Evolutionary conservation across 2,113 vertebrate species (phyloP).

Genomic region (Dryoscopus gambensis): DNA sequence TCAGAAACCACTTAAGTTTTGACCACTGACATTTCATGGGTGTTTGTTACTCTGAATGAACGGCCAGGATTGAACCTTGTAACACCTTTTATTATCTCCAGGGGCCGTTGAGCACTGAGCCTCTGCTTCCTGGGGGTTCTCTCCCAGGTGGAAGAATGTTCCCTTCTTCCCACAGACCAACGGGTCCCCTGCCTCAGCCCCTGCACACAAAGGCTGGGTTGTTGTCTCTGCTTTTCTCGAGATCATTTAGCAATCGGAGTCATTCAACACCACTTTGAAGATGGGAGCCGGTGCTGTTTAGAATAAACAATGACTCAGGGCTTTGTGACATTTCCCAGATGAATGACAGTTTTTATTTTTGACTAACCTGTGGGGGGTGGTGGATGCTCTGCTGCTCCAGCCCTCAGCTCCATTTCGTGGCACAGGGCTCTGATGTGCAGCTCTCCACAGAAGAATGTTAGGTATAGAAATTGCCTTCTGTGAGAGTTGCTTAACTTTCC

Average conservation of each 20-base stretch:
- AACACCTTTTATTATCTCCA: background rate
- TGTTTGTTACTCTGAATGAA: background rate
- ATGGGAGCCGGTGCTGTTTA: background rate
- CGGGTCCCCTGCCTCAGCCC: background rate
- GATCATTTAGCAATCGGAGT: background rate
- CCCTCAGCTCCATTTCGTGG: background rate
- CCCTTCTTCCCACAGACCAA: background rate
- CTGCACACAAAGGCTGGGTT: background rate
- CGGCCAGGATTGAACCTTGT: background rate
- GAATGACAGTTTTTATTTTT: background rate
- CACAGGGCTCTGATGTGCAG: background rate
- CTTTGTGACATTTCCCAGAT: background rate
- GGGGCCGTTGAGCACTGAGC: background rate
- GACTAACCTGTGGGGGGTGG: background rate
- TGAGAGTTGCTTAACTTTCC: constrained; percentile 14
- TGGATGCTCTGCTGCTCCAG: background rate
- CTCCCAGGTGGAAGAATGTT: background rate
- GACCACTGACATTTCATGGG: background rate
- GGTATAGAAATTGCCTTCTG: background rate
- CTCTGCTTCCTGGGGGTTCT: background rate
- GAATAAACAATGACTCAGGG: background rate
- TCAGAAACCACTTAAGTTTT: background rate
- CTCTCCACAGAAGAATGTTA: background rate
- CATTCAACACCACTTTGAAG: background rate
- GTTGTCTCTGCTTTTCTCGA: background rate